Conservation (phyloP, 2,888 invertebrate species). For the Mantis religiosa region DNA sequence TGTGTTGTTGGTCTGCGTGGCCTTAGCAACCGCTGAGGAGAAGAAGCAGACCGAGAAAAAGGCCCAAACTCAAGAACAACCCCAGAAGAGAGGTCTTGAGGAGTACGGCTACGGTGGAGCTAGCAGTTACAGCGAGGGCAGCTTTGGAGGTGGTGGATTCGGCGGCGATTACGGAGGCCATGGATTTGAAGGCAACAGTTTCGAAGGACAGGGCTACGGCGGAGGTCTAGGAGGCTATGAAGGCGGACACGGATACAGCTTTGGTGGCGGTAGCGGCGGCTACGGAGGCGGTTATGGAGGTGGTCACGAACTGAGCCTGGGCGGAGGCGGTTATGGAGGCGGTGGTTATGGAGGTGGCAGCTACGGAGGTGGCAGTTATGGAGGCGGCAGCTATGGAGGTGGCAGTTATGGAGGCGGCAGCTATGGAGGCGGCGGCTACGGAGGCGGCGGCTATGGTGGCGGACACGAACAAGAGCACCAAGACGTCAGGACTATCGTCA, state of each 20-base stretch:
- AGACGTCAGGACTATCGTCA: slow-evolving; percentile 23
- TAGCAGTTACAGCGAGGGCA: neutral
- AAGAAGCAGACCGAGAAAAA: slow-evolving; percentile 39
- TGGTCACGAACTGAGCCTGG: neutral
- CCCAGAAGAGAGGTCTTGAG: neutral
- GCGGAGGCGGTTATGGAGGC: neutral
- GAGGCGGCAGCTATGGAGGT: neutral
- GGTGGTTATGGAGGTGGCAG: neutral
- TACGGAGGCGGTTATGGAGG: too few relatives aligned
- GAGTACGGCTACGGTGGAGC: neutral
- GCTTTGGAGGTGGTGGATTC: neutral
- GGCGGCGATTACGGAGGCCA: neutral
- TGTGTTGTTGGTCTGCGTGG: neutral
- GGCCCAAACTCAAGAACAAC: slow-evolving; percentile 1
- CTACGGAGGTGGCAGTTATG: neutral
- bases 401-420: neutral
- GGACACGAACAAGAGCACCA: neutral
- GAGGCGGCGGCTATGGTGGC: too few relatives aligned
- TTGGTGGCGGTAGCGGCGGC: too few relatives aligned
- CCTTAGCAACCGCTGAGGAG: slow-evolving; percentile 28
- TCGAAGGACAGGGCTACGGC: neutral
- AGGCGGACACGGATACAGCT: neutral
- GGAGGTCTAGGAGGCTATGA: neutral
- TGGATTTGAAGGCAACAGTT: neutral
- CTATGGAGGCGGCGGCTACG: too few relatives aligned